Evolutionary conservation across 92 coral and sea anemone genomes (phyloP).

Genomic region (Phymanthus crucifer): DNA sequence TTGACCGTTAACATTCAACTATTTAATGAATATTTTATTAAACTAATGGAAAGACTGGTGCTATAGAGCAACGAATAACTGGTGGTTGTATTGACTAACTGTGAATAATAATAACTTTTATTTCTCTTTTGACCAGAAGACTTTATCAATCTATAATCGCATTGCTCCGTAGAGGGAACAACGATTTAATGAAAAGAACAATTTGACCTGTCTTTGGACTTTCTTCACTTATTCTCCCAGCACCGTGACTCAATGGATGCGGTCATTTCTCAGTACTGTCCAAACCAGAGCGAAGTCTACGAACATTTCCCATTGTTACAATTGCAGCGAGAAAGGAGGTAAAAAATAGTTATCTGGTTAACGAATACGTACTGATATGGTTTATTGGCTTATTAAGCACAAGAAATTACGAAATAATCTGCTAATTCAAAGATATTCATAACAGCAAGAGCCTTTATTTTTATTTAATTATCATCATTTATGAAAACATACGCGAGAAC

Average conservation of each 20-base stretch:
- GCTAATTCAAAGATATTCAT: slow-evolving; percentile 21
- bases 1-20: slow-evolving; percentile 30
- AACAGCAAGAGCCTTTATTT: slow-evolving; percentile 10
- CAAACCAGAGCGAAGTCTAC: neutral
- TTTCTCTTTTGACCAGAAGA: slow-evolving; percentile 9
- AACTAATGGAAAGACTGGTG: slow-evolving; percentile 24
- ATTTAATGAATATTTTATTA: slow-evolving; percentile 21
- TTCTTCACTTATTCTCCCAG: neutral
- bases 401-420: slow-evolving; percentile 4
- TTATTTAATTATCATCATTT: slow-evolving; percentile 20
- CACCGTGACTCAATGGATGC: slow-evolving; percentile 9
- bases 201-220: neutral
- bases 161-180: neutral
- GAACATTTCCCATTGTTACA: neutral
- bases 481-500: slow-evolving; percentile 4
- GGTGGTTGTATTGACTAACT: slow-evolving; percentile 20
- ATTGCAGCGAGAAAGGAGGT: slow-evolving; percentile 17
- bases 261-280: neutral
- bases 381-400: slow-evolving; percentile 11
- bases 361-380: too few species aligned
- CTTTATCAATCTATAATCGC: slow-evolving; percentile 14
- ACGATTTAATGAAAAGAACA: neutral
- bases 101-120: slow-evolving; percentile 14
- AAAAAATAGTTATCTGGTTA: slow-evolving; percentile 3
- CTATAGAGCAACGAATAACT: slow-evolving; percentile 5